Evolutionary conservation across 1,140 invertebrate genomes (phyloP).

Genomic region (Phymastichus coffea): DNA sequence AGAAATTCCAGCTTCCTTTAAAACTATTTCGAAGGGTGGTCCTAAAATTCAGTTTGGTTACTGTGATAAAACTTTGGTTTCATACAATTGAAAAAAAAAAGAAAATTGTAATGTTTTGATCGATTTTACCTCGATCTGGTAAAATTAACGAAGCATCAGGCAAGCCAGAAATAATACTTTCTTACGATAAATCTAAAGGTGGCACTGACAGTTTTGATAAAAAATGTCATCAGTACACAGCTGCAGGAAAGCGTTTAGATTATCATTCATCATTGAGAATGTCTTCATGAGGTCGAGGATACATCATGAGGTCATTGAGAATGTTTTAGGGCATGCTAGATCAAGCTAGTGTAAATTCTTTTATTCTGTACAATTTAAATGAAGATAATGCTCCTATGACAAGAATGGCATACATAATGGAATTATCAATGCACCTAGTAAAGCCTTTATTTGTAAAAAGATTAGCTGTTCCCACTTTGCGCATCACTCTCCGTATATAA

Average conservation of each 20-base stretch:
- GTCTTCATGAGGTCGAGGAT: too few relatives aligned
- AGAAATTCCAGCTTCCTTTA: conserved; percentile 43
- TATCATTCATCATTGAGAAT: too few relatives aligned
- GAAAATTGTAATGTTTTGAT: conserved; percentile 45
- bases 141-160: conserved; percentile 38
- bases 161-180: too few relatives aligned
- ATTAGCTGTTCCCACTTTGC: too few relatives aligned
- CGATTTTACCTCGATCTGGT: conserved; percentile 36
- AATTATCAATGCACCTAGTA: too few relatives aligned
- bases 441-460: too few relatives aligned
- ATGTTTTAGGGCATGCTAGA: conserved; percentile 34
- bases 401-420: too few relatives aligned
- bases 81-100: conserved; percentile 41
- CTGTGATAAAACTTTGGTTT: conserved; percentile 41
- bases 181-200: too few relatives aligned
- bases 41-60: conserved; percentile 35
- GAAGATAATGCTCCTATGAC: too few relatives aligned
- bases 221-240: conserved; percentile 32
- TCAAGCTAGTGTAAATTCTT: conserved; percentile 29
- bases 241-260: conserved; percentile 35
- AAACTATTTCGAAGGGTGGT: background rate
- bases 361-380: too few relatives aligned
- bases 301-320: conserved; percentile 35
- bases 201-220: too few relatives aligned
- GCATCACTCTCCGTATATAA: too few relatives aligned